phyloP scores from a whole-genome alignment of 2,888 invertebrate genomes.

The Acleris sparsana region DNA sequence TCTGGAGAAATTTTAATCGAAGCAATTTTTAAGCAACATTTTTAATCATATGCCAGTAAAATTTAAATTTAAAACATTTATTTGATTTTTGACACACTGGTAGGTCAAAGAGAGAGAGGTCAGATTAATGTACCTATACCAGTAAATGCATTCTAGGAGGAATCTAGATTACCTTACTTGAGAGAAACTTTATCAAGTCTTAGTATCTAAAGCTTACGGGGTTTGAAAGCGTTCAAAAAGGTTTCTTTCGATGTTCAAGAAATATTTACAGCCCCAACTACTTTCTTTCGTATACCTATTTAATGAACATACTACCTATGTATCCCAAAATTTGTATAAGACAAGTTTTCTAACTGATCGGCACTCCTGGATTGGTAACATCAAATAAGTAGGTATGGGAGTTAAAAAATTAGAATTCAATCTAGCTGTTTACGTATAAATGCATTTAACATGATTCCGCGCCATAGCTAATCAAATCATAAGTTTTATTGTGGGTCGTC shows the following conservation, averaged over 20 bases:
- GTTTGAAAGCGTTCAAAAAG: not conserved
- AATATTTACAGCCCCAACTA: not conserved
- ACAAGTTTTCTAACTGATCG: conserved; percentile 34
- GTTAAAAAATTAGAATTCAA: conserved; percentile 42
- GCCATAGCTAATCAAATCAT: conserved; percentile 50
- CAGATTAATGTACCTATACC: not conserved
- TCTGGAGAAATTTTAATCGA: too few relatives aligned
- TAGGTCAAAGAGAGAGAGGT: too few relatives aligned
- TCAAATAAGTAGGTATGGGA: conserved; percentile 19
- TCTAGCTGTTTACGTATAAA: conserved; percentile 40
- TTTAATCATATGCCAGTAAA: too few relatives aligned
- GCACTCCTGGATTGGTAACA: conserved; percentile 40
- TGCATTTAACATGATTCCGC: conserved; percentile 49
- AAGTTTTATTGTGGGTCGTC: conserved; percentile 65
- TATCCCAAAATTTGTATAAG: too few relatives aligned
- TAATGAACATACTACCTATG: too few relatives aligned
- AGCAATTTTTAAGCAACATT: too few relatives aligned
- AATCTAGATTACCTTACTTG: not conserved
- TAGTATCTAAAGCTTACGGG: not conserved
- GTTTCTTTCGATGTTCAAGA: not conserved
- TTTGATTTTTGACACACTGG: too few relatives aligned
- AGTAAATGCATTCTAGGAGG: not conserved
- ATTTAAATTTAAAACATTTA: too few relatives aligned
- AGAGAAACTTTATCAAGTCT: not conserved
- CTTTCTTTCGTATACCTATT: too few relatives aligned